Evolutionary conservation across 2,888 invertebrate genomes (phyloP).

Genomic region (Drosophila phalerata): DNA sequence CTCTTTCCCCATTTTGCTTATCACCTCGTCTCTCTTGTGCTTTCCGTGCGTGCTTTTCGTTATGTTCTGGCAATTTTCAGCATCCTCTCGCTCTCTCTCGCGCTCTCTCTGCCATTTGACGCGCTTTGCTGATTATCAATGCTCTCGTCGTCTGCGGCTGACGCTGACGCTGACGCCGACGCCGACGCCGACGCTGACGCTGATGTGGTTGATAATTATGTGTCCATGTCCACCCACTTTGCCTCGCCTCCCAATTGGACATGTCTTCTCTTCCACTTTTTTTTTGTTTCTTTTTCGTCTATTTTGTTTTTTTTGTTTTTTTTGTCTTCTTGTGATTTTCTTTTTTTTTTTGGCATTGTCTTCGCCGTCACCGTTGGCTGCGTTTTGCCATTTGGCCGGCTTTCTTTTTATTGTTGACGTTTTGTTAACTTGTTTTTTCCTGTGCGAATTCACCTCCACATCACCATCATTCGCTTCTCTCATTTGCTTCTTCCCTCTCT

Average conservation of each 20-base stretch:
- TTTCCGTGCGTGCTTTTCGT: slow-evolving; percentile 27
- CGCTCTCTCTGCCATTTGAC: slow-evolving; percentile 19
- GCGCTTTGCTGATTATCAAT: slow-evolving; percentile 74
- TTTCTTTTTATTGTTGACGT: slow-evolving; percentile 69
- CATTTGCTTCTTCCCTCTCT: neutral
- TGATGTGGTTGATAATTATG: slow-evolving; percentile 80
- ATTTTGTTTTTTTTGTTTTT: neutral
- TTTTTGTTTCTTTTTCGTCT: neutral
- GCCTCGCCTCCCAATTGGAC: slow-evolving; percentile 24
- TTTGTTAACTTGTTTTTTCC: slow-evolving; percentile 81
- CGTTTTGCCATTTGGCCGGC: slow-evolving; percentile 57
- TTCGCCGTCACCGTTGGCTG: slow-evolving; percentile 49
- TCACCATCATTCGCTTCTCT: too few relatives aligned
- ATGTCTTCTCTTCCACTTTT: slow-evolving; percentile 26
- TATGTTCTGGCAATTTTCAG: slow-evolving; percentile 34
- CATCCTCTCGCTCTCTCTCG: neutral
- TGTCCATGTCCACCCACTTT: slow-evolving; percentile 50
- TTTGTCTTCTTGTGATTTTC: neutral
- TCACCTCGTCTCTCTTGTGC: neutral
- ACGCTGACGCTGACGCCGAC: slow-evolving; percentile 45
- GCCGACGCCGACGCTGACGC: slow-evolving; percentile 31
- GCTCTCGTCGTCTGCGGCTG: slow-evolving; percentile 61
- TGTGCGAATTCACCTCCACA: slow-evolving; percentile 37
- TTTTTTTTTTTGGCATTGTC: slow-evolving; percentile 43
- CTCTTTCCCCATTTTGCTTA: neutral